These are phyloP conservation scores for Bubo scandiacus DNA, from an alignment of 2,113 vertebrate genomes.

Conservation along the genomic window DNA sequence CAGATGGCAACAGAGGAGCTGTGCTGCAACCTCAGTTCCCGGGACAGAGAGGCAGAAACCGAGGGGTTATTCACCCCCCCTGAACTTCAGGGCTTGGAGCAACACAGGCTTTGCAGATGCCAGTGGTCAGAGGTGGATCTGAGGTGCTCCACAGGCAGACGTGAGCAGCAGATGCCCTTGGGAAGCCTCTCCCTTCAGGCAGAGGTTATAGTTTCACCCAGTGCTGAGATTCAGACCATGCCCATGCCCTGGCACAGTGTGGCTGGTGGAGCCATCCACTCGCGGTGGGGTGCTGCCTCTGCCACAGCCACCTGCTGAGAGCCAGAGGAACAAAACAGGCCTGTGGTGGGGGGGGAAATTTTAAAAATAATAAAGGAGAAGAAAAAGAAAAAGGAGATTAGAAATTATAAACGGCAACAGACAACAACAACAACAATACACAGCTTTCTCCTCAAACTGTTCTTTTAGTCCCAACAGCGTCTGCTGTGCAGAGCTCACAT, in stretches of 20 bases:
- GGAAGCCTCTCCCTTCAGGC: not conserved
- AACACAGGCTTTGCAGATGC: not conserved
- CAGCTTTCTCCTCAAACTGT: conserved; percentile 19
- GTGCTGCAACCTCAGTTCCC: not conserved
- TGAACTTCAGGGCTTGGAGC: not conserved
- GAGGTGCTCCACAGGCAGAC: not conserved
- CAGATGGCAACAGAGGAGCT: not conserved
- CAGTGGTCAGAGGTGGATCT: not conserved
- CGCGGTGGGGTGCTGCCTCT: not conserved
- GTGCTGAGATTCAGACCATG: not conserved
- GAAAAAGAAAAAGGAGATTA: not conserved
- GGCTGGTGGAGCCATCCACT: not conserved
- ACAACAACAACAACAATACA: conserved; percentile 9
- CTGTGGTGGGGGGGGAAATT: fast-evolving
- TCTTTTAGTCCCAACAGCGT: conserved; percentile 11
- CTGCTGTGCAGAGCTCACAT: not conserved
- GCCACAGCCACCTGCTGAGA: not conserved
- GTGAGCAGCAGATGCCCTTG: not conserved
- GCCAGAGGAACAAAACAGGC: not conserved
- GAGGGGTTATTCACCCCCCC: not conserved
- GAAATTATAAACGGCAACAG: conserved; percentile 9
- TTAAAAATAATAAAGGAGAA: not conserved
- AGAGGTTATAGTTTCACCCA: not conserved
- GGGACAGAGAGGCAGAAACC: not conserved
- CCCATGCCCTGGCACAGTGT: not conserved